Base-by-base conservation (phyloP, 2,113 vertebrate species). In the Epinephelus lanceolatus region DNA sequence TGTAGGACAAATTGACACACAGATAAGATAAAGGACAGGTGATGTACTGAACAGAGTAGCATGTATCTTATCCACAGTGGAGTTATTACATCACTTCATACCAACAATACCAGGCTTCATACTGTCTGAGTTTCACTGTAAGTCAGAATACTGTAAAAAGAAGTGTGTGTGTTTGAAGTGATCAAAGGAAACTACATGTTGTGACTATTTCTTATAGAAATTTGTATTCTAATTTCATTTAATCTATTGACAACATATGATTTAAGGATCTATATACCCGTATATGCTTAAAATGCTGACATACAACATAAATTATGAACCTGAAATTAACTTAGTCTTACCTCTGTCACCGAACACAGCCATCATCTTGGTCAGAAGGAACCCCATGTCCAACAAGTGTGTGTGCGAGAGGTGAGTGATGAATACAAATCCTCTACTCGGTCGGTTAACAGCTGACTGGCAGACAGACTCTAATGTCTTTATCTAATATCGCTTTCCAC, bases 321-420 rank as follows among this genome's bases (percentile, higher is more conserved):
- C 9, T 45, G 18, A 18, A 1, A 13, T 14, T 11, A 21, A 72
- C 27, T 19, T 30, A 13, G 6, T 73, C 87, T 90, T 83, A 96
- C 96, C 95, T 93, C 53, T 90, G 85, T 96, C 91, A 0, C 96
- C 96, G 83, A 96, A 96, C 65, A 96, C 91, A 30, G 94, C 89
- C 95, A 96, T 91, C 86, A 96, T 89, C 89, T 95, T 96, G 33
- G 94, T 89, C 66, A 96, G 92, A 21, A 96, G 82, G 9, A 94
- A 91, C 2, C 95, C 96, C 96, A 96, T 96, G 56, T 86, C 77
- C 61, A 72, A 73, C 70, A 77, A 21, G 74, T 59, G 25, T 23
- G 17, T n/a, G 27, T 37, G 33, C 12, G 30, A 5, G 7, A 27
- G n/a, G 0, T 21, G 23, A 52, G 17, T 1, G 40, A 14, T 8